These are phyloP conservation scores for Palythoa grandiflora DNA, from an alignment of 92 coral and sea anemone genomes.

Conservation along the genomic window DNA sequence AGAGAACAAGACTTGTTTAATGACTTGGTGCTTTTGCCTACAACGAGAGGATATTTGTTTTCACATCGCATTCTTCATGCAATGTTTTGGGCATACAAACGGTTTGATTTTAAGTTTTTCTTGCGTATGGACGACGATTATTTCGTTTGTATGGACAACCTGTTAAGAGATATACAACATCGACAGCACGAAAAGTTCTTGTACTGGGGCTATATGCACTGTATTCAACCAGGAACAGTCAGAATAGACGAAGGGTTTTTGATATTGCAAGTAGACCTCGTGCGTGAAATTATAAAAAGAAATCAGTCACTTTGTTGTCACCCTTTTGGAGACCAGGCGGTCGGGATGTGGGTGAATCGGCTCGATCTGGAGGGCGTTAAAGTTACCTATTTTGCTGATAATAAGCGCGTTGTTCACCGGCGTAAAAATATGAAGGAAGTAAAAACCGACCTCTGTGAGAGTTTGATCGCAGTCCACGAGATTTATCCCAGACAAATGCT, in stretches of 20 bases:
- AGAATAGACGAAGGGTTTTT: slow-evolving; percentile 66
- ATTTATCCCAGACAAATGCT: slow-evolving; percentile 47
- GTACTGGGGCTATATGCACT: slow-evolving; percentile 63
- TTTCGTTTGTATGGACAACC: slow-evolving; percentile 67
- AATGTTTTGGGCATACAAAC: slow-evolving; percentile 63
- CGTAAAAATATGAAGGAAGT: neutral
- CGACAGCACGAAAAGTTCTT: slow-evolving; percentile 56
- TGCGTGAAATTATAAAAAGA: slow-evolving; percentile 48
- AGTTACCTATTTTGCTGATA: slow-evolving; percentile 63
- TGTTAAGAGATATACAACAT: slow-evolving; percentile 46
- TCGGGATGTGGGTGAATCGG: slow-evolving; percentile 64
- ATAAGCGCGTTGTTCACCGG: slow-evolving; percentile 47
- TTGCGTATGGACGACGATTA: slow-evolving; percentile 68
- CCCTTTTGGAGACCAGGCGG: slow-evolving; percentile 67
- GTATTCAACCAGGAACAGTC: slow-evolving; percentile 52
- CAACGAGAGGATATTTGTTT: too few relatives aligned
- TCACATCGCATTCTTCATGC: neutral
- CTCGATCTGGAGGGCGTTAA: slow-evolving; percentile 53
- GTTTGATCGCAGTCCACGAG: slow-evolving; percentile 54
- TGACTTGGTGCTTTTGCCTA: too few relatives aligned
- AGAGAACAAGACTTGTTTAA: slow-evolving; percentile 15
- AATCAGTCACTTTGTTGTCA: slow-evolving; percentile 60
- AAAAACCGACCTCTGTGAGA: slow-evolving; percentile 21
- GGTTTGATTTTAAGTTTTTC: slow-evolving; percentile 56
- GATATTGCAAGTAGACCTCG: slow-evolving; percentile 53